Evolutionary conservation across 2,113 vertebrate genomes (phyloP).

Genomic region (Emydocephalus ijimae): DNA sequence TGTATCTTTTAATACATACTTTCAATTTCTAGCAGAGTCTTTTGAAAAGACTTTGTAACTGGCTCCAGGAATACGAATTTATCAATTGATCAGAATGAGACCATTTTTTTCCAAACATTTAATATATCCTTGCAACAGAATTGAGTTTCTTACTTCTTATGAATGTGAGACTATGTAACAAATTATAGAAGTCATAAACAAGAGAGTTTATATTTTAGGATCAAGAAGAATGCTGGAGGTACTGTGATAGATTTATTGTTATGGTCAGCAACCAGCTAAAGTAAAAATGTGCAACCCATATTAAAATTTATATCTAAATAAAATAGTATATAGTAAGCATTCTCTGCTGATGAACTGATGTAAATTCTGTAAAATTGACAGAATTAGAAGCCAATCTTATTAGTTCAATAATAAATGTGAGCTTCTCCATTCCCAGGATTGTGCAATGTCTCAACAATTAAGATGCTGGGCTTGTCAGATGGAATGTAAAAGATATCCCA

Average conservation of each 20-base stretch:
- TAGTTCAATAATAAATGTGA: not conserved
- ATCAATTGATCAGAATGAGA: not conserved
- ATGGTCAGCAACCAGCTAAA: not conserved
- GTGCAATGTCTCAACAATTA: not conserved
- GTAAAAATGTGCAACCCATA: not conserved
- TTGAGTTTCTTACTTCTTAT: not conserved
- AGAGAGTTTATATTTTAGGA: not conserved
- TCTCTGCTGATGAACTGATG: not conserved
- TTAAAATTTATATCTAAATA: not conserved
- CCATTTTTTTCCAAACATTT: not conserved
- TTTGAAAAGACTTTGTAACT: not conserved
- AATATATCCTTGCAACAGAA: not conserved
- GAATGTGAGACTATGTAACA: not conserved
- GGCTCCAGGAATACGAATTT: not conserved
- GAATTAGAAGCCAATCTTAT: not conserved
- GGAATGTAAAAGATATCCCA: not conserved
- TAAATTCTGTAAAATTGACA: not conserved
- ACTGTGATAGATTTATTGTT: not conserved
- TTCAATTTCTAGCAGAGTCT: not conserved
- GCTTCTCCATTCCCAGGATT: not conserved
- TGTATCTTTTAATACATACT: not conserved
- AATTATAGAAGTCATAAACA: not conserved
- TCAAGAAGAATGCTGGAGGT: not conserved
- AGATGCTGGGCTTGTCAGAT: not conserved
- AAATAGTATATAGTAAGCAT: not conserved